Percentiles rank a stretch among this genome's conserved stretches.
phyloP scores from a whole-genome alignment of 2,888 invertebrate species.

The Podabrus alpinus region DNA sequence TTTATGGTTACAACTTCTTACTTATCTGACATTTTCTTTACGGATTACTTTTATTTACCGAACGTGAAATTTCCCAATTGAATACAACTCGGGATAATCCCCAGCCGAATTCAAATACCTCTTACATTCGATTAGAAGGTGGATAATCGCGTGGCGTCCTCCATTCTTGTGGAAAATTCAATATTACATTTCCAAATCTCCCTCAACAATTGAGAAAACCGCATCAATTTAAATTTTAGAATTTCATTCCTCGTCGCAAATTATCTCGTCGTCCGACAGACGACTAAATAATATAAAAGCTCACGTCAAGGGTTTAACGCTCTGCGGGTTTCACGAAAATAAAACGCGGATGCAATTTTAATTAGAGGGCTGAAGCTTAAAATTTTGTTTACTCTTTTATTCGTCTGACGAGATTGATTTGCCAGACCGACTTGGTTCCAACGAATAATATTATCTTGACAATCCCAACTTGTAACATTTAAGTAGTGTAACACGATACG shows the following conservation, averaged over 20 bases:
- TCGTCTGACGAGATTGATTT: neutral
- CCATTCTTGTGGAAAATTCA: neutral
- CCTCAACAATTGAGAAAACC: neutral
- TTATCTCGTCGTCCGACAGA: neutral
- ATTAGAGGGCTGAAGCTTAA: neutral
- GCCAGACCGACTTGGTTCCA: neutral
- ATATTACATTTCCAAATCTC: neutral
- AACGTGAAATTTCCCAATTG: neutral
- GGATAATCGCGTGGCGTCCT: neutral
- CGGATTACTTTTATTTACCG: neutral
- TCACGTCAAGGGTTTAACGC: neutral
- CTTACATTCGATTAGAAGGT: neutral
- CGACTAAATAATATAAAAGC: neutral
- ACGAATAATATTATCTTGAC: neutral
- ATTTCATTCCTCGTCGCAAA: neutral
- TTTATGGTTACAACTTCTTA: neutral
- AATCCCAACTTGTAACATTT: neutral
- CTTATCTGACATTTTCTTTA: neutral
- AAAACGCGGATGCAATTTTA: neutral
- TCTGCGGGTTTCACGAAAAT: neutral
- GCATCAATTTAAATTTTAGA: neutral
- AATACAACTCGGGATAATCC: neutral
- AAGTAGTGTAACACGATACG: neutral
- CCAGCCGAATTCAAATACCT: neutral
- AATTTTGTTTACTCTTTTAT: neutral